Evolutionary conservation across 1,140 invertebrate species (phyloP).

Genomic region (Laupala kohalensis): DNA sequence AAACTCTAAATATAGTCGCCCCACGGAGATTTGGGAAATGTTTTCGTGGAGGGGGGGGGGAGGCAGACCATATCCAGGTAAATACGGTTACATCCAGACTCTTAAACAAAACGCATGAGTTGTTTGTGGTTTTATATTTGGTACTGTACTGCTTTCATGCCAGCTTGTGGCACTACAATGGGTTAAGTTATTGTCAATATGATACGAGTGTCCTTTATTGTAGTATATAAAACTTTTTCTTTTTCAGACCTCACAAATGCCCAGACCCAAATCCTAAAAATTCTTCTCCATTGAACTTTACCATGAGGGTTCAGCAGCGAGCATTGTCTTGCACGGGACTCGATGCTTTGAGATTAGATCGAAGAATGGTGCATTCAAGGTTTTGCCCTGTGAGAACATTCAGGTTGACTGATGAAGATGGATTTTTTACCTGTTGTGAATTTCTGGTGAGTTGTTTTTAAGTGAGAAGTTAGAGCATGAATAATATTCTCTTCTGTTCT

Average conservation of each 20-base stretch:
- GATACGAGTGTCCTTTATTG: not conserved
- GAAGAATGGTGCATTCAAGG: constrained; percentile 72
- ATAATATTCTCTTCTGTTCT: too few species aligned
- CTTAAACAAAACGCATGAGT: too few species aligned
- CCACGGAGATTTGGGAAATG: too few species aligned
- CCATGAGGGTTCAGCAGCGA: constrained; percentile 40
- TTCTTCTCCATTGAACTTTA: constrained; percentile 55
- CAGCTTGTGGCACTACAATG: too few species aligned
- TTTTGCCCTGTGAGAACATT: constrained; percentile 80
- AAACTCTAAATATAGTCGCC: too few species aligned
- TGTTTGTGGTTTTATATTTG: too few species aligned
- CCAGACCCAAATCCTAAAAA: constrained; percentile 69
- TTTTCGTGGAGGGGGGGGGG: too few species aligned
- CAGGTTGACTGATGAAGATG: constrained; percentile 55
- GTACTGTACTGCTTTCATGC: too few species aligned
- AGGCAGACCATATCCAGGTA: too few species aligned
- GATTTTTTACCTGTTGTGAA: constrained; percentile 67
- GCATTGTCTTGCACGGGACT: constrained; percentile 36
- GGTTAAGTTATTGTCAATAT: too few species aligned
- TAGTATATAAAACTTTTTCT: not conserved
- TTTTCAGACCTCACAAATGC: constrained; percentile 75
- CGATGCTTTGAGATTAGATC: constrained; percentile 47
- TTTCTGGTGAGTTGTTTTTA: constrained; percentile 48
- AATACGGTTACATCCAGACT: too few species aligned
- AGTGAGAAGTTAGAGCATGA: too few species aligned